phyloP scores from a whole-genome alignment of 1,140 invertebrate genomes.

The Lepidurus couesii region DNA sequence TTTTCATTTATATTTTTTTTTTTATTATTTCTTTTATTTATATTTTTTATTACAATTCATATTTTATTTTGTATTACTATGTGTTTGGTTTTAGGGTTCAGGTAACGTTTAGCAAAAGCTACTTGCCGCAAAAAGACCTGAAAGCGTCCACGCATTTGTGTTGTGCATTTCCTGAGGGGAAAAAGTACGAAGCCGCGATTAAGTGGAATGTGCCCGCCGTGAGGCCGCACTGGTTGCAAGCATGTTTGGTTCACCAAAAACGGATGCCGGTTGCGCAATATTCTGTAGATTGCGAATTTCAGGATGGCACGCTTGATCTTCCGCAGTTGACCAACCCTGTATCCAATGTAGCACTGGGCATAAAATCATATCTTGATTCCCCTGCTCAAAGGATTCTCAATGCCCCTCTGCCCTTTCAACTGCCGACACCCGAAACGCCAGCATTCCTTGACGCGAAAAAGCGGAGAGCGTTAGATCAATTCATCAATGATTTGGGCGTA shows the following conservation, averaged over 20 bases:
- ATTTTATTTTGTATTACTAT: not conserved
- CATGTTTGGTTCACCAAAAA: slow-evolving; percentile 54
- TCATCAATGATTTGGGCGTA: not conserved
- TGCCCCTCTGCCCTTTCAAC: not conserved
- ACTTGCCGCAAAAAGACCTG: slow-evolving; percentile 46
- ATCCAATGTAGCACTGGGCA: not conserved
- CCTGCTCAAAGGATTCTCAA: not conserved
- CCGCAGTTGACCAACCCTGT: not conserved
- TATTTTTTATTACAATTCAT: not conserved
- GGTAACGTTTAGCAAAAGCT: slow-evolving; percentile 52
- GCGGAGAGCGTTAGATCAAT: not conserved
- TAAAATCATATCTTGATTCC: not conserved
- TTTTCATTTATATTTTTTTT: too few species aligned
- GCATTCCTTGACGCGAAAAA: not conserved
- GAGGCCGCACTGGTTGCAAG: slow-evolving; percentile 65
- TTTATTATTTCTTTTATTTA: too few species aligned
- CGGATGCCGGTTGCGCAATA: slow-evolving; percentile 38
- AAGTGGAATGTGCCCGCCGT: slow-evolving; percentile 78
- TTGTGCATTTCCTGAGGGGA: slow-evolving; percentile 61
- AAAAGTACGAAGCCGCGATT: slow-evolving; percentile 74
- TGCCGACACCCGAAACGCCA: not conserved
- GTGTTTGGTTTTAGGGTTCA: slow-evolving; percentile 43
- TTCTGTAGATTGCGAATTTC: not conserved
- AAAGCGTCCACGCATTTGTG: slow-evolving; percentile 67
- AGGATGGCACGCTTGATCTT: not conserved